phyloP scores from a whole-genome alignment of 2,113 vertebrate species.

The human region GRCh38 chr17:39613001-39613500 shows the following conservation, averaged over 20 bases:
- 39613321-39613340: neutral
- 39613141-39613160: neutral
- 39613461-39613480: neutral
- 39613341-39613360: neutral
- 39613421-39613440: neutral
- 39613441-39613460: neutral
- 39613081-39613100: neutral
- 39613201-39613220: neutral
- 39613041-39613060: neutral
- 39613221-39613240: neutral
- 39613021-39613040: neutral
- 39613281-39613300: neutral
- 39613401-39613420: no score
- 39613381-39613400: neutral
- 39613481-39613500: neutral
- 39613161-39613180: neutral
- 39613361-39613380: neutral
- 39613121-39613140: constrained; percentile 5
- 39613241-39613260: constrained; percentile 8
- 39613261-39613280: neutral
- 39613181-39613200: neutral
- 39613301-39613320: neutral
- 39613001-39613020: no score
- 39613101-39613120: neutral
- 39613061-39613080: neutral